Evolutionary conservation across 2,797 vertebrate genomes (phyloP).

Genomic region (Lepilemur ruficaudatus): DNA sequence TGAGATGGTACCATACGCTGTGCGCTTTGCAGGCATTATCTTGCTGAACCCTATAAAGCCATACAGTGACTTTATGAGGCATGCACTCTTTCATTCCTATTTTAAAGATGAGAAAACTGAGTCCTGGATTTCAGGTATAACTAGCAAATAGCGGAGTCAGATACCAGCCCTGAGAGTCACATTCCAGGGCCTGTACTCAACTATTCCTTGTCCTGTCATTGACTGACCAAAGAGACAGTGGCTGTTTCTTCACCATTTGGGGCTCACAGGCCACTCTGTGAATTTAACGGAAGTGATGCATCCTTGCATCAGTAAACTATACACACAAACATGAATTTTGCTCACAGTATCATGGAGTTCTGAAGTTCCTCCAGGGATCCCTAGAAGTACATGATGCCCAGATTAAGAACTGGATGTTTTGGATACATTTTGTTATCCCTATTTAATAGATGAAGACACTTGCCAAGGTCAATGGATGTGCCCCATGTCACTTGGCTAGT

Average conservation of each 20-base stretch:
- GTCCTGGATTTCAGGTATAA: background rate
- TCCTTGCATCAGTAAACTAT: background rate
- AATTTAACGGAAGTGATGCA: background rate
- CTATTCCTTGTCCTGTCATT: background rate
- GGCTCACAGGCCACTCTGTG: background rate
- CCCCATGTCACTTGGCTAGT: background rate
- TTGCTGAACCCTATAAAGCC: background rate
- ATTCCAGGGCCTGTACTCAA: background rate
- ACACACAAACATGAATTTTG: background rate
- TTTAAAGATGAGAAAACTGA: background rate
- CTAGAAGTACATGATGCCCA: background rate
- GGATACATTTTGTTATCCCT: background rate
- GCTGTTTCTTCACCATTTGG: background rate
- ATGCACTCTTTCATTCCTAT: background rate
- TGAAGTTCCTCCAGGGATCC: background rate
- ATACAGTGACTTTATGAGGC: background rate
- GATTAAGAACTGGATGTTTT: background rate
- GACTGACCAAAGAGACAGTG: background rate
- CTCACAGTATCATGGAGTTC: background rate
- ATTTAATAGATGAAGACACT: background rate
- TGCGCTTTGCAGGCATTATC: background rate
- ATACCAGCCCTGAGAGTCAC: background rate
- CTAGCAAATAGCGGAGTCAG: background rate
- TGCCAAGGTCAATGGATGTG: background rate
- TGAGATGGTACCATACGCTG: background rate